phyloP scores from a whole-genome alignment of 2,797 vertebrate species.

The Odontamblyopus rebecca region DNA sequence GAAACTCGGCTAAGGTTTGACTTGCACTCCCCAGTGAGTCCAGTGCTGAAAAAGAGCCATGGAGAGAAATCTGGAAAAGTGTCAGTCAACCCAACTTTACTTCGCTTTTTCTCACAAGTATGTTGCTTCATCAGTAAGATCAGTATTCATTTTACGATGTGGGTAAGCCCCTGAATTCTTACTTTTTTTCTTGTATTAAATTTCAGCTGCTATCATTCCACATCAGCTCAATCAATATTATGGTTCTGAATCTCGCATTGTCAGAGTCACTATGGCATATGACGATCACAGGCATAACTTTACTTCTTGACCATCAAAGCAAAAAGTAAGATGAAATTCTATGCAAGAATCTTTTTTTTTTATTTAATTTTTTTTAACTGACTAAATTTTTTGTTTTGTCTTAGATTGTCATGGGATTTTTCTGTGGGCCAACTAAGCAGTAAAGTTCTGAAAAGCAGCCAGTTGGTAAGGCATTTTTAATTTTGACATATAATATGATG shows the following conservation, averaged over 20 bases:
- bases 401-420: conserved; percentile 84
- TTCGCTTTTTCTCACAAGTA: conserved; percentile 90
- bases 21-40: conserved; percentile 78
- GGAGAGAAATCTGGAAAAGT: conserved; percentile 64
- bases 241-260: conserved; percentile 90
- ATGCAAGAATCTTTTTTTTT: neutral
- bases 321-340: conserved; percentile 77
- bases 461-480: conserved; percentile 78
- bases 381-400: conserved; percentile 11
- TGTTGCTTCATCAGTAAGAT: conserved; percentile 10
- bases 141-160: neutral
- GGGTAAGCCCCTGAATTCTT: conserved; percentile 9
- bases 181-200: neutral
- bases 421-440: conserved; percentile 90
- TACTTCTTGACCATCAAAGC: conserved; percentile 86
- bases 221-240: conserved; percentile 90
- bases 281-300: conserved; percentile 83
- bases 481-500: neutral
- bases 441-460: conserved; percentile 94
- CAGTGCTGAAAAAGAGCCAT: conserved; percentile 48
- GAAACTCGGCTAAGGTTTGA: conserved; percentile 89
- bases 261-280: conserved; percentile 96
- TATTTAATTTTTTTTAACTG: conserved; percentile 1
- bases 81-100: conserved; percentile 78
- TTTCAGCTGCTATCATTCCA: conserved; percentile 89